Evolutionary conservation across 2,113 vertebrate species (phyloP).

Genomic region (Archilochus colubris): DNA sequence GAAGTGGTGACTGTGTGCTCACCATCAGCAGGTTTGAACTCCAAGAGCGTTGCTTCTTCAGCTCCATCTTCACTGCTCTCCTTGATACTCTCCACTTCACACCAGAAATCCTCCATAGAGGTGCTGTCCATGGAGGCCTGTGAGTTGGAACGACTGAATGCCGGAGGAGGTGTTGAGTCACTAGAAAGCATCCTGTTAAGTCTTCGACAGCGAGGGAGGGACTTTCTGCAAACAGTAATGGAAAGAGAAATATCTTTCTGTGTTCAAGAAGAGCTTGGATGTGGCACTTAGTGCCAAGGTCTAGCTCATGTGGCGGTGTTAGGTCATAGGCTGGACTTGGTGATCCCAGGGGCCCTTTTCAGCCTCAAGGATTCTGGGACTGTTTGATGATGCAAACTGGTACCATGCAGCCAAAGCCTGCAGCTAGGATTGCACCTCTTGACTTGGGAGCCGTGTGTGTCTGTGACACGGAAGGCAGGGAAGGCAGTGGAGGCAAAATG

Average conservation of each 20-base stretch:
- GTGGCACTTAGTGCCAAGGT: too few relatives aligned
- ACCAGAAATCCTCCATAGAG: constrained; percentile 90
- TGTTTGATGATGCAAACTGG: neutral
- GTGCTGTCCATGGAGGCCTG: constrained; percentile 81
- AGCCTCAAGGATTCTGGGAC: too few relatives aligned
- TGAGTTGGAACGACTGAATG: constrained; percentile 78
- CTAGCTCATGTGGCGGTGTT: too few relatives aligned
- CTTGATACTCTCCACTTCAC: constrained; percentile 84
- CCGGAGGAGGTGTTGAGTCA: constrained; percentile 70
- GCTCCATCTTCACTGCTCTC: constrained; percentile 71
- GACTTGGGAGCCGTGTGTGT: neutral
- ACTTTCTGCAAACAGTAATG: constrained; percentile 73
- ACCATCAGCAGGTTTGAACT: constrained; percentile 83
- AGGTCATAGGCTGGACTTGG: too few relatives aligned
- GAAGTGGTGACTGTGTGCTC: neutral
- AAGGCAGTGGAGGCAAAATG: neutral
- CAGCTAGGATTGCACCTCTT: neutral
- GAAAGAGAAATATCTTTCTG: neutral
- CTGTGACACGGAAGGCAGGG: neutral
- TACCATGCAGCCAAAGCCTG: neutral
- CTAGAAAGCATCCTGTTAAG: constrained; percentile 85
- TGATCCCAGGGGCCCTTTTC: too few relatives aligned
- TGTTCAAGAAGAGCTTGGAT: too few relatives aligned
- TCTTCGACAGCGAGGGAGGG: constrained; percentile 74
- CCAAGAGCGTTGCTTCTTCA: constrained; percentile 73